Evolutionary conservation across 2,113 vertebrate species (phyloP), one percentile per base, ranked within the genome.

Genomic region (Marmota flaviventris): DNA sequence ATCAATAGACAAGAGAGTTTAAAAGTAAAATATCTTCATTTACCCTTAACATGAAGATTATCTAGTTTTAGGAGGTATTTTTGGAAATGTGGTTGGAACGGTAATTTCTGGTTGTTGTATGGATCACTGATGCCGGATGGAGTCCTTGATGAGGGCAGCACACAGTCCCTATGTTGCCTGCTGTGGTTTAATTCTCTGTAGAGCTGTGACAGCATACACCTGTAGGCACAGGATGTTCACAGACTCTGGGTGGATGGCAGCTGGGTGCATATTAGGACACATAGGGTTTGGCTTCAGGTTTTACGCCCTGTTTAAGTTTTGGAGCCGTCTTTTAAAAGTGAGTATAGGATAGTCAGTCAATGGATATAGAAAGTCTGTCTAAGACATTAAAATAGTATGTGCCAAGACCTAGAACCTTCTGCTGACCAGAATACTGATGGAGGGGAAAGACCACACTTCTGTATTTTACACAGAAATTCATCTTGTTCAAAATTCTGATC

Each of bases 181-280:
- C 1, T 0, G 22, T 0, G 0, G 10, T 75, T 45, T 45, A 6
- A 39, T 65, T 48, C n/a, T 5, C 1, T 22, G 16, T 7, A 7
- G 34, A 69, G 58, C 10, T 48, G 75, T 51, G 17, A 39, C 14
- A 65, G 9, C 25, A 5, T 2, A 12, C 0, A 29, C 45, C 20
- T 69, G 58, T 13, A 48, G 11, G 42, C 13, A 12, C 22, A n/a
- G 86, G 10, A 24, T 6, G 37, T 76, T 77, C 73, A 20, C 53
- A 4, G 61, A 67, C 5, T 45, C 10, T n/a, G 16, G 2, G 3
- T 45, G 69, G 89, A 34, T 48, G 37, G 34, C 11, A 69, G 34
- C 13, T 4, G 20, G 37, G 70, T 79, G 1, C 51, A 32, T 84
- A 84, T 76, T 13, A 82, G 42, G 91, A 45, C 27, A 39, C 27